Conservation (phyloP, 2,113 vertebrate genomes). For the Neodon shergylaensis region DNA sequence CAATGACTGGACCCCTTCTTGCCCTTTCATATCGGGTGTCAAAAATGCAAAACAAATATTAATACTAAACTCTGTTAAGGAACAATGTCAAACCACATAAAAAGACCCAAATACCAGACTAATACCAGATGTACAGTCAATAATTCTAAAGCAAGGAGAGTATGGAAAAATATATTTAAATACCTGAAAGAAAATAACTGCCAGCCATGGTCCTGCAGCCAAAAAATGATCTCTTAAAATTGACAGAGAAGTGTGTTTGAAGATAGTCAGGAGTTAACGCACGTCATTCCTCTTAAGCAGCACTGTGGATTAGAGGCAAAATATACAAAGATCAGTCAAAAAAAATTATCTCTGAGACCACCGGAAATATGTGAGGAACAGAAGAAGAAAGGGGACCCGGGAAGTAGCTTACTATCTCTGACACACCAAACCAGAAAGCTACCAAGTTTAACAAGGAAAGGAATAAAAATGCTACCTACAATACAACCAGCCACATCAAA, state of each 20-base stretch:
- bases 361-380: neutral
- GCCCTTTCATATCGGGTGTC: neutral
- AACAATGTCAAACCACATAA: neutral
- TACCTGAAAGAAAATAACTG: neutral
- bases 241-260: neutral
- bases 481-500: neutral
- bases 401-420: neutral
- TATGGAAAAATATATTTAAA: neutral
- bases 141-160: neutral
- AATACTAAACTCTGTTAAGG: neutral
- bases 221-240: neutral
- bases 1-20: neutral
- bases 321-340: neutral
- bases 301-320: neutral
- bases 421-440: neutral
- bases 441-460: neutral
- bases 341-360: neutral
- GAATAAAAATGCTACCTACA: neutral
- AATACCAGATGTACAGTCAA: neutral
- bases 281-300: neutral
- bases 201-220: neutral
- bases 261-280: neutral
- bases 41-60: neutral
- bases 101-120: neutral
- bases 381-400: neutral